Conservation (phyloP, 2,888 invertebrate genomes). For the Macaria notata region DNA sequence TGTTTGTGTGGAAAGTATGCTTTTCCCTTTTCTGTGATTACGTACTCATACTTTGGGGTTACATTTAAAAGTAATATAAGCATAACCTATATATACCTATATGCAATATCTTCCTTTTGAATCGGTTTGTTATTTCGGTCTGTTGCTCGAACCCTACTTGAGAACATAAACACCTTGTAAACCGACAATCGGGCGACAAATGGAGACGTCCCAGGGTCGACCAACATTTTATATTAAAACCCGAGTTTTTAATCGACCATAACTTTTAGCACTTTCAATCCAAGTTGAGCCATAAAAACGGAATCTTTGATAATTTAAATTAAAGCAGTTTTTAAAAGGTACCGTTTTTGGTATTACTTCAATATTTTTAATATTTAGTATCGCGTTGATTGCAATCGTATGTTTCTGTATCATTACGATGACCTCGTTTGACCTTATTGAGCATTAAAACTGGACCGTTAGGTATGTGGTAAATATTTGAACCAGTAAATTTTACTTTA, state of each 20-base stretch:
- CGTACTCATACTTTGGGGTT: too few relatives aligned
- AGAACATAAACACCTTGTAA: constrained; percentile 26
- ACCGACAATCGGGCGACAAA: constrained; percentile 29
- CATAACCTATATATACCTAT: too few relatives aligned
- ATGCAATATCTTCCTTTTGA: too few relatives aligned
- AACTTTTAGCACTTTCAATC: constrained; percentile 38
- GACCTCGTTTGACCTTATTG: constrained; percentile 50
- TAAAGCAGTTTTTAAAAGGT: constrained; percentile 39
- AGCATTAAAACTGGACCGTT: constrained; percentile 35
- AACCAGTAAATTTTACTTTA: constrained; percentile 22
- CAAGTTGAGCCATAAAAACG: constrained; percentile 30
- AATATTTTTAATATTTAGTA: constrained; percentile 31
- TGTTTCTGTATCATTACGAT: constrained; percentile 38
- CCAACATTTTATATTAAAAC: constrained; percentile 30
- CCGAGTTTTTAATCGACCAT: constrained; percentile 39
- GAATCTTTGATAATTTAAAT: constrained; percentile 33
- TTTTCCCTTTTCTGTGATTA: too few relatives aligned
- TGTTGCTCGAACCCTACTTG: constrained; percentile 21
- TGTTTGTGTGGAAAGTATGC: too few relatives aligned
- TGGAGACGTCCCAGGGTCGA: constrained; percentile 36
- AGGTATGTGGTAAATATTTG: constrained; percentile 22
- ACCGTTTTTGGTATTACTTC: constrained; percentile 34
- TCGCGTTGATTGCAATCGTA: constrained; percentile 17
- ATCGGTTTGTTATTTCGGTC: background rate
- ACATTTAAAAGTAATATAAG: too few relatives aligned